Conservation (phyloP, 2,113 vertebrate species). For the Vidua chalybeata region DNA sequence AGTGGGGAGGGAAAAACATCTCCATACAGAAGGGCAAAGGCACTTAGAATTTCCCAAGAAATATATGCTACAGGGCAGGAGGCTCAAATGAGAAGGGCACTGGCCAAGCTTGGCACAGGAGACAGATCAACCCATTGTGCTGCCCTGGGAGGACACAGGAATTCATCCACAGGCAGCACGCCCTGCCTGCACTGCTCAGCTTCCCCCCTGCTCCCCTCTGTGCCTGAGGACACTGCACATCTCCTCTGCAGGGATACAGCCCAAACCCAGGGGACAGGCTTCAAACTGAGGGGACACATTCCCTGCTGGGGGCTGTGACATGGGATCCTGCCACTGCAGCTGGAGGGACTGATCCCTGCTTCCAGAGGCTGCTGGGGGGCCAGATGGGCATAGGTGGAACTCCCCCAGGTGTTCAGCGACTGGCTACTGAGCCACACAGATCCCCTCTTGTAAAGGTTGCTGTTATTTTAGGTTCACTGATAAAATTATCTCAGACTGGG, state of each 20-base stretch:
- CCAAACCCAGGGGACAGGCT: neutral
- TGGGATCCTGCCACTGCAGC: neutral
- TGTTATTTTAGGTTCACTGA: neutral
- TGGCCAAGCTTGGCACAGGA: neutral
- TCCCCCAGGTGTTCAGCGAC: rapidly evolving
- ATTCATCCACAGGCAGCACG: neutral
- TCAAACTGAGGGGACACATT: neutral
- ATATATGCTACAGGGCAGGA: slow-evolving; percentile 5
- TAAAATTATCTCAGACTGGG: neutral
- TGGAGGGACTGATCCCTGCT: neutral
- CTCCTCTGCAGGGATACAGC: neutral
- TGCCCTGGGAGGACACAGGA: neutral
- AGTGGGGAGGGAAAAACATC: neutral
- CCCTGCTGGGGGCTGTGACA: neutral
- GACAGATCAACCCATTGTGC: rapidly evolving
- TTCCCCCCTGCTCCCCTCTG: neutral
- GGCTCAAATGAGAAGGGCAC: neutral
- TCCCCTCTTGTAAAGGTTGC: neutral
- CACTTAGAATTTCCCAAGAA: neutral
- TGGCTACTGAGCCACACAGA: neutral
- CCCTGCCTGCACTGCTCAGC: neutral
- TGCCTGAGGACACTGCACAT: neutral
- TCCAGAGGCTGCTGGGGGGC: neutral
- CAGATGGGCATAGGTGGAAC: rapidly evolving
- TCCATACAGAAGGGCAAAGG: neutral